These are phyloP conservation scores for Solea solea DNA, from an alignment of 2,113 vertebrate genomes.

Conservation along the genomic window DNA sequence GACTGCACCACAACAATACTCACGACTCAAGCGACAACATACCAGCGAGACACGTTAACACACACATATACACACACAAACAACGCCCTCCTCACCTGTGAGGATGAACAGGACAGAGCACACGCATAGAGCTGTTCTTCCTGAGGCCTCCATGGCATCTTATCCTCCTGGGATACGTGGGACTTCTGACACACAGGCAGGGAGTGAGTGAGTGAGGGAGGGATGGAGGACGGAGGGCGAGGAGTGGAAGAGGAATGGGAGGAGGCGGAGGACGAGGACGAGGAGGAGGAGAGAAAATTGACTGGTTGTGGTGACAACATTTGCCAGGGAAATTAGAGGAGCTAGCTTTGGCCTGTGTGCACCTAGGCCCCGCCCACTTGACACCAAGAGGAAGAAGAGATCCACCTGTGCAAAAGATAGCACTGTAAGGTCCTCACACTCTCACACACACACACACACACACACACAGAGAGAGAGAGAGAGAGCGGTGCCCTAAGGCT, in stretches of 20 bases:
- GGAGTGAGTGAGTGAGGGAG: conserved; percentile 60
- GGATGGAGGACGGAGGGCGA: conserved; percentile 50
- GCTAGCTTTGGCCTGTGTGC: conserved; percentile 47
- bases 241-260: conserved; percentile 35
- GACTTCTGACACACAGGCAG: conserved; percentile 60
- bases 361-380: conserved; percentile 75
- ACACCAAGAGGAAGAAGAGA: conserved; percentile 69
- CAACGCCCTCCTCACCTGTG: conserved; percentile 72
- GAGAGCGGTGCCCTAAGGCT: conserved; percentile 38
- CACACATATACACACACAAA: conserved; percentile 17
- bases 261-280: conserved; percentile 27
- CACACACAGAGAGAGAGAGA: conserved; percentile 40
- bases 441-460: conserved; percentile 35
- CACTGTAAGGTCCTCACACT: conserved; percentile 42
- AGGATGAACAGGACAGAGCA: conserved; percentile 62
- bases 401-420: conserved; percentile 71
- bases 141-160: conserved; percentile 78
- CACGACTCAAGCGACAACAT: conserved; percentile 11
- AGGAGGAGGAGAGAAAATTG: conserved; percentile 71
- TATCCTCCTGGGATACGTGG: conserved; percentile 65
- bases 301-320: conserved; percentile 77
- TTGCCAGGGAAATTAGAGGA: conserved; percentile 81
- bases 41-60: neutral
- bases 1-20: conserved; percentile 22
- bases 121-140: conserved; percentile 48